Conservation (phyloP, 1,140 invertebrate genomes). For the Ladona fulva region DNA sequence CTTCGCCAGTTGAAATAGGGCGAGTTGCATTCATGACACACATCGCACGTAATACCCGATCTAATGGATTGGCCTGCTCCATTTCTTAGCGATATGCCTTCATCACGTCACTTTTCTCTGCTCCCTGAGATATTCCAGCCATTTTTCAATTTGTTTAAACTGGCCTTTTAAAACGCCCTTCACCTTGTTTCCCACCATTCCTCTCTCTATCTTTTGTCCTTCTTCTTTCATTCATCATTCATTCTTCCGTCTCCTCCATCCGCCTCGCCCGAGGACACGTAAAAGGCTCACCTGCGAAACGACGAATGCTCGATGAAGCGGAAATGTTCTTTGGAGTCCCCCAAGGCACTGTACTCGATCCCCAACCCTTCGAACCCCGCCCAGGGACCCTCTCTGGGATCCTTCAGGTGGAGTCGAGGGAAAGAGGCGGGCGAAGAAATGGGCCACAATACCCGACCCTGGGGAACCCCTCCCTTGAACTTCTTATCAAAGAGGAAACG, state of each 20-base stretch:
- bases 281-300: neutral
- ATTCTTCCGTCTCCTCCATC: neutral
- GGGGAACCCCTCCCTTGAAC: neutral
- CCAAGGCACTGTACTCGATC: neutral
- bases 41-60: neutral
- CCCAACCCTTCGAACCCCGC: neutral
- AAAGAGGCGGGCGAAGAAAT: slow-evolving; percentile 4
- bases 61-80: neutral
- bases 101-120: neutral
- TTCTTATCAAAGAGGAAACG: neutral
- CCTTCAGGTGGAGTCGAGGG: neutral
- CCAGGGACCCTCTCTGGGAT: neutral
- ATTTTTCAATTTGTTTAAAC: slow-evolving; percentile 8
- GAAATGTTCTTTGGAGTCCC: neutral
- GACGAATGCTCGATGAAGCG: neutral
- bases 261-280: neutral
- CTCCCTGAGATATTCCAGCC: neutral
- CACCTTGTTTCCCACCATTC: neutral
- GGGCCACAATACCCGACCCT: neutral
- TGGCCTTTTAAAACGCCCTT: neutral
- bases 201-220: neutral
- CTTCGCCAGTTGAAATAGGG: too few relatives aligned
- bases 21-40: too few relatives aligned
- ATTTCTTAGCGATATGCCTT: neutral
- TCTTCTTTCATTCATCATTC: neutral